phyloP scores from a whole-genome alignment of 1,140 invertebrate species.

The Parasteatoda tepidariorum region DNA sequence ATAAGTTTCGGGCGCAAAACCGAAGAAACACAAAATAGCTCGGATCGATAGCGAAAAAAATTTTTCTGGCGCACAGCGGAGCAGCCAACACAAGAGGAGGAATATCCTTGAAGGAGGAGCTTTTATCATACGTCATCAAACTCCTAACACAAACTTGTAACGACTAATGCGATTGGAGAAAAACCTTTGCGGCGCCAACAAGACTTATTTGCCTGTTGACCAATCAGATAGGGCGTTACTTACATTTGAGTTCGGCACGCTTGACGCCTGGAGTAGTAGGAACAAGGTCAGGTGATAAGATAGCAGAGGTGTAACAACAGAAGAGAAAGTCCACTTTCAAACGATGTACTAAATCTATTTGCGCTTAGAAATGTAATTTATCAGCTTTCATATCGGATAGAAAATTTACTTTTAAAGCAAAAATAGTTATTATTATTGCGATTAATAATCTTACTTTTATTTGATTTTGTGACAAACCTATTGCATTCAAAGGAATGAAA shows the following conservation, averaged over 20 bases:
- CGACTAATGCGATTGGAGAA: slow-evolving; percentile 12
- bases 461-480: too few relatives aligned
- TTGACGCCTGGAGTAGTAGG: slow-evolving; percentile 49
- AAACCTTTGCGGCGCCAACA: slow-evolving; percentile 41
- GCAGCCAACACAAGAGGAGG: slow-evolving; percentile 49
- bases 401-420: too few relatives aligned
- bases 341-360: slow-evolving; percentile 11
- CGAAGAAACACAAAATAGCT: slow-evolving; percentile 50
- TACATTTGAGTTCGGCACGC: slow-evolving; percentile 14
- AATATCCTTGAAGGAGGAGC: slow-evolving; percentile 49
- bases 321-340: slow-evolving; percentile 46
- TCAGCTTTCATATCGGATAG: too few relatives aligned
- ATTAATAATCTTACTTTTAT: too few relatives aligned
- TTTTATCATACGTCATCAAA: slow-evolving; percentile 38
- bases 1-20: neutral
- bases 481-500: too few relatives aligned
- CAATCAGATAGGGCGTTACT: slow-evolving; percentile 34
- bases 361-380: too few relatives aligned
- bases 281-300: slow-evolving; percentile 60
- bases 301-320: slow-evolving; percentile 45
- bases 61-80: slow-evolving; percentile 16
- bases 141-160: slow-evolving; percentile 28
- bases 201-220: slow-evolving; percentile 16
- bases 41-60: slow-evolving; percentile 37
- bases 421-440: too few relatives aligned